Conservation (phyloP, 2,113 vertebrate species). For the Bubalus kerabau region DNA sequence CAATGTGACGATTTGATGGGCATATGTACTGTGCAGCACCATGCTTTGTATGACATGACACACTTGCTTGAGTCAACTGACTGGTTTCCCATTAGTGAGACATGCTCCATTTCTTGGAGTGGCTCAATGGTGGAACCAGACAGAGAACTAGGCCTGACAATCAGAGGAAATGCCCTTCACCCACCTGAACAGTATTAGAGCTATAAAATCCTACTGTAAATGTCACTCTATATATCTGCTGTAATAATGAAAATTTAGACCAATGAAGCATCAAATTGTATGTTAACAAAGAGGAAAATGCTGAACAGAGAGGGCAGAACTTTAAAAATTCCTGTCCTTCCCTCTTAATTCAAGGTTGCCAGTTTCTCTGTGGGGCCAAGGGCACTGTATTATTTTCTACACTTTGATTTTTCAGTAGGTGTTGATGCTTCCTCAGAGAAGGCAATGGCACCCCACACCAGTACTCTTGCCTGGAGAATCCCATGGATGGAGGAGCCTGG, state of each 20-base stretch:
- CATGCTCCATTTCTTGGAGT: background rate
- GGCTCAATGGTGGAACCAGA: background rate
- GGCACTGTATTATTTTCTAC: background rate
- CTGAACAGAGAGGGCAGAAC: background rate
- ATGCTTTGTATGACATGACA: background rate
- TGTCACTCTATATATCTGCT: background rate
- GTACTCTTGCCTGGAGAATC: too few species aligned
- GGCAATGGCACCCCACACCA: too few species aligned
- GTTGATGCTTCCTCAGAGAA: background rate
- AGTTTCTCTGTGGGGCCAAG: background rate
- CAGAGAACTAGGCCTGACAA: background rate
- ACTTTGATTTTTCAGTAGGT: background rate
- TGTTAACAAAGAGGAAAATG: background rate
- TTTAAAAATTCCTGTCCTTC: background rate
- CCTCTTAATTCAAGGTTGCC: background rate
- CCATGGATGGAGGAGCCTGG: too few species aligned
- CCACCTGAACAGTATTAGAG: background rate
- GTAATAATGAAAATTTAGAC: background rate
- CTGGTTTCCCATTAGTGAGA: background rate
- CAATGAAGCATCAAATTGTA: background rate
- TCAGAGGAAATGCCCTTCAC: background rate
- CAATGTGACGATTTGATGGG: background rate
- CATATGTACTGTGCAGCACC: rapidly evolving
- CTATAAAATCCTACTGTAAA: conserved; percentile 8
- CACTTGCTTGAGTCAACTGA: background rate